Evolutionary conservation across 2,797 vertebrate species (phyloP).

Genomic region (Notamacropus eugenii): DNA sequence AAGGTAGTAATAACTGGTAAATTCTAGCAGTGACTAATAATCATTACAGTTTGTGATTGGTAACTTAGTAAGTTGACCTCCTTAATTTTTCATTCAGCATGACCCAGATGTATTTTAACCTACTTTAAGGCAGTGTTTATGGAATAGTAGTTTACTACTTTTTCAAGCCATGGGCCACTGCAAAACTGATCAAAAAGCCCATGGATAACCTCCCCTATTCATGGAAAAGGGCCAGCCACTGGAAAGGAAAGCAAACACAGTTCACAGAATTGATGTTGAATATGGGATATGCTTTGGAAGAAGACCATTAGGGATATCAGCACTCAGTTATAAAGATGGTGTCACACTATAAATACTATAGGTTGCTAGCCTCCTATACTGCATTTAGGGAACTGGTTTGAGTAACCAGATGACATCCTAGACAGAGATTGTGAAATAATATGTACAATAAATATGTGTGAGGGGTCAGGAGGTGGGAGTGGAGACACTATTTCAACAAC

Average conservation of each 20-base stretch:
- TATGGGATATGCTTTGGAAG: constrained; percentile 8
- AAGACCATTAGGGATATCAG: constrained; percentile 46
- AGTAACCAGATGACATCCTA: constrained; percentile 5
- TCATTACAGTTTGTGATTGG: background rate
- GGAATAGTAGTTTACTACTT: background rate
- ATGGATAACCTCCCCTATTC: background rate
- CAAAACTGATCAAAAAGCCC: background rate
- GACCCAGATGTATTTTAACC: constrained; percentile 41
- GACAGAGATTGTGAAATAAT: background rate
- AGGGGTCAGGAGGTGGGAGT: background rate
- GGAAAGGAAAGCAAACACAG: constrained; percentile 45
- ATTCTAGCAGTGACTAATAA: background rate
- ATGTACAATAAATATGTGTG: background rate
- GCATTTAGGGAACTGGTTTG: constrained; percentile 5
- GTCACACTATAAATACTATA: constrained; percentile 24
- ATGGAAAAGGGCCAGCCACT: constrained; percentile 11
- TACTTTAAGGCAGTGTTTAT: constrained; percentile 19
- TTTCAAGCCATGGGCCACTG: background rate
- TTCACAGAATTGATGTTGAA: constrained; percentile 24
- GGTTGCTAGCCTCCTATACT: background rate
- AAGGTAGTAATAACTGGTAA: background rate
- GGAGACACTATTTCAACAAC: background rate
- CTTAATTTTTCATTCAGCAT: constrained; percentile 6
- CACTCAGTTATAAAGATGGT: constrained; percentile 6
- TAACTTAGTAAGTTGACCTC: background rate